Conservation (phyloP, 2,797 vertebrate genomes). For the Lindbergichthys nudifrons region DNA sequence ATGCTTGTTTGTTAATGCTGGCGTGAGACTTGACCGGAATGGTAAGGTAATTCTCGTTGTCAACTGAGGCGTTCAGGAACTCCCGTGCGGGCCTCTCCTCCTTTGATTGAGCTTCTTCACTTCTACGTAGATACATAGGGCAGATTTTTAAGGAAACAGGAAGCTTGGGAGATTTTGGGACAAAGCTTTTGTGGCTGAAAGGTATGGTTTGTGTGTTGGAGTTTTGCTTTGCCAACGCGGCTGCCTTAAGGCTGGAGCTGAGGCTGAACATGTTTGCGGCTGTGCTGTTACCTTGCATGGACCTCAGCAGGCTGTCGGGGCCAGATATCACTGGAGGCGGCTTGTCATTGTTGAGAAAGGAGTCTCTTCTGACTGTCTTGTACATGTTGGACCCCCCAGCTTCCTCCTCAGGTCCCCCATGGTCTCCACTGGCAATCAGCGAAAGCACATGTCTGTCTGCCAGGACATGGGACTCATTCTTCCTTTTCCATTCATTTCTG, state of each 20-base stretch:
- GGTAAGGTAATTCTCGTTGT: conserved; percentile 90
- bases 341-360: conserved; percentile 73
- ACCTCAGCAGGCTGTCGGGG: conserved; percentile 38
- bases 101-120: conserved; percentile 41
- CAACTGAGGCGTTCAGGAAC: conserved; percentile 48
- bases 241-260: conserved; percentile 59
- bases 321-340: conserved; percentile 37
- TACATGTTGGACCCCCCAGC: conserved; percentile 40
- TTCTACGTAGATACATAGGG: conserved; percentile 25
- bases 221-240: conserved; percentile 46
- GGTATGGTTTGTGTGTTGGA: conserved; percentile 35
- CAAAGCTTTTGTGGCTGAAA: conserved; percentile 53
- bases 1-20: conserved; percentile 37
- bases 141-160: conserved; percentile 64
- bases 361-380: conserved; percentile 60
- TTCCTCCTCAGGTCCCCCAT: conserved; percentile 60
- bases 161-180: conserved; percentile 66
- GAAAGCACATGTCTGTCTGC: conserved; percentile 91
- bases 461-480: conserved; percentile 82
- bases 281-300: conserved; percentile 30
- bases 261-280: conserved; percentile 55
- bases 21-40: conserved; percentile 86
- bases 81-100: conserved; percentile 63
- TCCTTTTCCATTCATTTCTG: conserved; percentile 94
- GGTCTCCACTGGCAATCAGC: conserved; percentile 85